A percentile compares a stretch with the other conserved stretches of the same genome.
These are phyloP conservation scores for Paramuricea clavata DNA, from an alignment of 92 coral and sea anemone species.

Conservation along the genomic window DNA sequence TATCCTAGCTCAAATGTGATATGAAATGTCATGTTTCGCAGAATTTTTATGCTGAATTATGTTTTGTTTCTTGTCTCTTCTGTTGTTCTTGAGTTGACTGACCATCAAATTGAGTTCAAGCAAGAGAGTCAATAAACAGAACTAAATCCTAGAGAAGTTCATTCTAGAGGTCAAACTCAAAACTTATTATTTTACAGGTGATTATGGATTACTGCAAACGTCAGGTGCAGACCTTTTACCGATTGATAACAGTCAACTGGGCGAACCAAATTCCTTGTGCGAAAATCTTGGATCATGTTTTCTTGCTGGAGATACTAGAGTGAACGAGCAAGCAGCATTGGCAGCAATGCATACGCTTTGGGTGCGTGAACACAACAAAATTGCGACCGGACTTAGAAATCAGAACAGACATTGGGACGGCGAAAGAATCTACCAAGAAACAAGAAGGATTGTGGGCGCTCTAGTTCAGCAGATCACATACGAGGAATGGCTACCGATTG, in stretches of 20 bases:
- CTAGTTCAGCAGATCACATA: constrained; percentile 22
- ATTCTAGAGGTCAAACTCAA: not conserved
- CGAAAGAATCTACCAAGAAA: constrained; percentile 42
- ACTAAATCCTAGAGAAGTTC: too few relatives aligned
- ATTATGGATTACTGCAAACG: constrained; percentile 16
- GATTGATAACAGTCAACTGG: not conserved
- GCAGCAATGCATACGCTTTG: constrained; percentile 33
- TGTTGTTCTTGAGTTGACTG: too few relatives aligned
- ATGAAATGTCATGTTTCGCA: too few relatives aligned
- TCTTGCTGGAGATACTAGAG: constrained; percentile 23
- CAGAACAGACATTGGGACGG: constrained; percentile 30
- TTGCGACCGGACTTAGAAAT: not conserved
- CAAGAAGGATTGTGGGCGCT: constrained; percentile 25
- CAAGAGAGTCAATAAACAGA: too few relatives aligned
- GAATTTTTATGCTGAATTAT: too few relatives aligned
- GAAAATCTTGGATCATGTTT: constrained; percentile 14
- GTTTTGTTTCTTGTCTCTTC: too few relatives aligned
- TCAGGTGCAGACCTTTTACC: constrained; percentile 34
- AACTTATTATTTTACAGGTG: not conserved
- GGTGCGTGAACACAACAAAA: constrained; percentile 28
- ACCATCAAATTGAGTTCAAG: too few relatives aligned
- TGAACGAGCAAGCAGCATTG: constrained; percentile 34
- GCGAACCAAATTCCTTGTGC: constrained; percentile 17
- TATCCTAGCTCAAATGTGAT: too few relatives aligned
- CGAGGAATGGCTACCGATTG: constrained; percentile 35